phyloP scores from a whole-genome alignment of 2,797 vertebrate species.

The Malacoraja senta region DNA sequence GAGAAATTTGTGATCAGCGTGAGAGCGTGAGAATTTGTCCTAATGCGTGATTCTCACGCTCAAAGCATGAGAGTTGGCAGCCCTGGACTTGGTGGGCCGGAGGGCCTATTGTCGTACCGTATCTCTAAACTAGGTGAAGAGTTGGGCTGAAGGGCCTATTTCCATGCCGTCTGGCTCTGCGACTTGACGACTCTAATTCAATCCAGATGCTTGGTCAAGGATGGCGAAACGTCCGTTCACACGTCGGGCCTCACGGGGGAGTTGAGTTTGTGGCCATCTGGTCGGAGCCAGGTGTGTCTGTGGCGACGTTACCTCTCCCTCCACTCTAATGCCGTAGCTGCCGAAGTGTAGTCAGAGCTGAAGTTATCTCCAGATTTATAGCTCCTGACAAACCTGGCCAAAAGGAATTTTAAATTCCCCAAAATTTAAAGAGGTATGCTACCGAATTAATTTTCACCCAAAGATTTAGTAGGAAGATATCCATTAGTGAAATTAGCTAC shows the following conservation, averaged over 20 bases:
- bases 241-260: background rate
- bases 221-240: background rate
- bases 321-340: background rate
- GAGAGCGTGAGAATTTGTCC: no score
- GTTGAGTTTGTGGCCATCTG: slow-evolving; percentile 17
- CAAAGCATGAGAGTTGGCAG: no score
- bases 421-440: slow-evolving; percentile 99
- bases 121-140: no score
- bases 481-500: slow-evolving; percentile 99
- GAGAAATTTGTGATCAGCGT: no score
- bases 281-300: slow-evolving; percentile 21
- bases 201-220: slow-evolving; percentile 10
- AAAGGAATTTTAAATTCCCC: slow-evolving; percentile 98
- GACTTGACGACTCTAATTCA: no score
- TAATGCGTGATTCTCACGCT: no score
- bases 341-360: background rate
- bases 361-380: slow-evolving; percentile 70
- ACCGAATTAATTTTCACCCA: slow-evolving; percentile 98
- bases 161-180: no score
- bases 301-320: background rate
- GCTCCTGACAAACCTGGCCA: slow-evolving; percentile 83
- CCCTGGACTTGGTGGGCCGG: no score
- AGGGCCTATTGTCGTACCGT: no score
- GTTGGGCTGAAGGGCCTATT: no score
- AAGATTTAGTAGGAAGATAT: slow-evolving; percentile 99